phyloP scores from a whole-genome alignment of 2,888 invertebrate genomes.

The Monochamus alternatus region DNA sequence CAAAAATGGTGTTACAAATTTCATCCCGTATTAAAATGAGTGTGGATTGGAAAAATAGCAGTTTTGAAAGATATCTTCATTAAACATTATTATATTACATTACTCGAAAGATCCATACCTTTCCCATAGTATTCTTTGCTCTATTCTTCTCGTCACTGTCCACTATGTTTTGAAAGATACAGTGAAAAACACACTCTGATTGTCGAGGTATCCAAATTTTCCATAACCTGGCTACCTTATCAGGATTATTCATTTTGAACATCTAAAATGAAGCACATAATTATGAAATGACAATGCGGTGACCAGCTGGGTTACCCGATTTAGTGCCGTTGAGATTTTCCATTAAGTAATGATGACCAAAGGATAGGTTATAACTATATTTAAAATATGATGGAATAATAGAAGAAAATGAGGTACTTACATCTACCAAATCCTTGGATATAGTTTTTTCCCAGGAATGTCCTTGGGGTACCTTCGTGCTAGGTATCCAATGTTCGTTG shows the following conservation, averaged over 20 bases:
- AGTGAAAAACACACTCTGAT: constrained; percentile 48
- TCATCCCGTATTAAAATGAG: too few relatives aligned
- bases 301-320: too few relatives aligned
- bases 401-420: constrained; percentile 42
- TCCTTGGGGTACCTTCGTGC: constrained; percentile 55
- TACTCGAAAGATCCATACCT: constrained; percentile 50
- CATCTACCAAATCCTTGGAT: constrained; percentile 61
- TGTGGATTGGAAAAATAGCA: too few relatives aligned
- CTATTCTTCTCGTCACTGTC: constrained; percentile 60
- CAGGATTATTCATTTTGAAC: background rate
- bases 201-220: constrained; percentile 62
- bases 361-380: too few relatives aligned
- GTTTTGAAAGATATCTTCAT: too few relatives aligned
- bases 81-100: too few relatives aligned
- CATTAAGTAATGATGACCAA: too few relatives aligned
- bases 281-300: background rate
- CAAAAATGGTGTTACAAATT: too few relatives aligned
- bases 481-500: constrained; percentile 65
- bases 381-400: background rate
- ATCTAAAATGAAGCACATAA: background rate
- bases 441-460: constrained; percentile 58
- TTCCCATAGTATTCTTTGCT: constrained; percentile 62
- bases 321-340: too few relatives aligned
- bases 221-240: constrained; percentile 58
- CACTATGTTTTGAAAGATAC: constrained; percentile 59